Conservation (phyloP, 2,888 invertebrate genomes). For the Bombylius major region DNA sequence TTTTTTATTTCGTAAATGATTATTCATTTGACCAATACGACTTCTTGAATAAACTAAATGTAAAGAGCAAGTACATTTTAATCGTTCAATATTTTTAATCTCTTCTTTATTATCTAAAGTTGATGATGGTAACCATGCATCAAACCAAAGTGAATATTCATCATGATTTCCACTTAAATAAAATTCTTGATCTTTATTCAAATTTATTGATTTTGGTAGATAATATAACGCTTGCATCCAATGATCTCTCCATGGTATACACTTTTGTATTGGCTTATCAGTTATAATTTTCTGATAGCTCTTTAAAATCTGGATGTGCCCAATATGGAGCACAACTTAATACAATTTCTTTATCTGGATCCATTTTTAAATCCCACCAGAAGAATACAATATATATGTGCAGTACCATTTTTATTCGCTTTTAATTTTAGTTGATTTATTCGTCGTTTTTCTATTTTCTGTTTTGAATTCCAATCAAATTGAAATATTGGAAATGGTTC, state of each 20-base stretch:
- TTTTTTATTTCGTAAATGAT: constrained; percentile 50
- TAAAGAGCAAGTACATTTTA: constrained; percentile 64
- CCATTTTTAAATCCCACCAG: constrained; percentile 98
- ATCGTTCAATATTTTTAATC: constrained; percentile 28
- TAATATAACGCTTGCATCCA: constrained; percentile 99
- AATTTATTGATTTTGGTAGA: constrained; percentile 47
- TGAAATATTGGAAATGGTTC: constrained; percentile 57
- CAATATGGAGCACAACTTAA: constrained; percentile 89
- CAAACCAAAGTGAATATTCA: constrained; percentile 90
- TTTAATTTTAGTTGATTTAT: constrained; percentile 17
- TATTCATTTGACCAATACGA: constrained; percentile 78
- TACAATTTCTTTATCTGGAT: constrained; percentile 54
- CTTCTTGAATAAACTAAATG: constrained; percentile 70
- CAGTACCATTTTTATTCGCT: constrained; percentile 46
- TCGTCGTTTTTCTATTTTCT: constrained; percentile 16
- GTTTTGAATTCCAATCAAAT: constrained; percentile 63
- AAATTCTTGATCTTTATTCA: constrained; percentile 46
- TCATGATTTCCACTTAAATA: constrained; percentile 70
- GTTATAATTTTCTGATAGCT: constrained; percentile 20
- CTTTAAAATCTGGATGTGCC: constrained; percentile 58
- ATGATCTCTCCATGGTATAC: constrained; percentile 90
- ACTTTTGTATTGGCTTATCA: constrained; percentile 35
- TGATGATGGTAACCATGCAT: constrained; percentile 33
- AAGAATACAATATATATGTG: constrained; percentile 80
- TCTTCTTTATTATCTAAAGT: neutral